A percentile compares a stretch with the other conserved stretches of the same genome.
These are phyloP conservation scores for Drosophila melanosoma DNA, from an alignment of 2,888 invertebrate species.

Conservation along the genomic window DNA sequence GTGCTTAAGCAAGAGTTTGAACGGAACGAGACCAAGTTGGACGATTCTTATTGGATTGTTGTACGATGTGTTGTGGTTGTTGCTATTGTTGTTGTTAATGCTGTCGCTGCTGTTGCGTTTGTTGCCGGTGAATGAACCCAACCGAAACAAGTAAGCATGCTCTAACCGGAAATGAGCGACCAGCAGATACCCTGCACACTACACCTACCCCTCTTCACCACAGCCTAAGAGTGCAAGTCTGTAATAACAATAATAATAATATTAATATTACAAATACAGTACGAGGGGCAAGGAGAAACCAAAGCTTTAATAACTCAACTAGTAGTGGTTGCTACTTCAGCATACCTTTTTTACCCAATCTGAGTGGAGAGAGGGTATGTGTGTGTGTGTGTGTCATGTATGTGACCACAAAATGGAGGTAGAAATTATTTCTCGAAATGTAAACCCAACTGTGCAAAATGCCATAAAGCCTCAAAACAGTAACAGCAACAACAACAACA, in stretches of 20 bases:
- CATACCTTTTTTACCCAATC: not conserved
- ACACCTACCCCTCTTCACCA: not conserved
- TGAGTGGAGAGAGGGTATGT: not conserved
- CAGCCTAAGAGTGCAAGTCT: not conserved
- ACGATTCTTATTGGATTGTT: constrained; percentile 67
- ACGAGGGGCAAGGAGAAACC: not conserved
- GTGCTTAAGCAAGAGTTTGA: constrained; percentile 62
- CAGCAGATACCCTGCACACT: not conserved
- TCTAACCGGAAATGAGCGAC: constrained; percentile 12
- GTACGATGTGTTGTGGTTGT: constrained; percentile 50
- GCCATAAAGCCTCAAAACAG: constrained; percentile 49
- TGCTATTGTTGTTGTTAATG: constrained; percentile 38
- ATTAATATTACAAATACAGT: not conserved
- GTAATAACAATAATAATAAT: not conserved
- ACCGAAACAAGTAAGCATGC: constrained; percentile 67
- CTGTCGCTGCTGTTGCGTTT: constrained; percentile 10
- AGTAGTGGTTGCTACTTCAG: not conserved
- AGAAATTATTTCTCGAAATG: constrained; percentile 56
- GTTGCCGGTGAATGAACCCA: constrained; percentile 62
- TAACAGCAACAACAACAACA: not conserved
- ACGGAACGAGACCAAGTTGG: constrained; percentile 52
- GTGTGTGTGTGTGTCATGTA: not conserved
- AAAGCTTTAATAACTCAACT: not conserved
- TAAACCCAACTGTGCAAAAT: constrained; percentile 75
- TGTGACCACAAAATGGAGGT: constrained; percentile 36